Percentiles rank a stretch among this genome's conserved stretches.
phyloP scores from a whole-genome alignment of 2,113 vertebrate genomes.

The Colinus virginianus region DNA sequence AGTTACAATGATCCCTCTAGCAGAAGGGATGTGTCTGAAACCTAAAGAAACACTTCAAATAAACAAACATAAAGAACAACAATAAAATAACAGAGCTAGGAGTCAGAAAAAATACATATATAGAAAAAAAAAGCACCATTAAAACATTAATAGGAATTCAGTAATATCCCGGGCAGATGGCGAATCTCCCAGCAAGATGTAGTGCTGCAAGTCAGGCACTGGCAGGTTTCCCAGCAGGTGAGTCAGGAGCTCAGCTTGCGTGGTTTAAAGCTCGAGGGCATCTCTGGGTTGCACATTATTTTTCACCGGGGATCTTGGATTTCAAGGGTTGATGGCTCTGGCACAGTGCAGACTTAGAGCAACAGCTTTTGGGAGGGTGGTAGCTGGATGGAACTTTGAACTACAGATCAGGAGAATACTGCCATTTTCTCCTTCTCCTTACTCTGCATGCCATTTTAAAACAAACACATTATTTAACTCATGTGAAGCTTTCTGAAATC shows the following conservation, averaged over 20 bases:
- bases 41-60: not conserved
- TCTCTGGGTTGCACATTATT: not conserved
- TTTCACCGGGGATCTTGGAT: not conserved
- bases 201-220: not conserved
- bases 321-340: not conserved
- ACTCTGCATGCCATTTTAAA: not conserved
- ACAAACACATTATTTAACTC: not conserved
- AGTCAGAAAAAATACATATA: not conserved
- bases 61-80: not conserved
- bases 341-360: not conserved
- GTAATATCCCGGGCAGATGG: not conserved
- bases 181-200: not conserved
- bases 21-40: constrained; percentile 1
- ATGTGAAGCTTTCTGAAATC: not conserved
- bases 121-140: too few species aligned
- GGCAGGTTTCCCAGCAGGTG: constrained; percentile 20
- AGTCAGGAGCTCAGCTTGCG: not conserved
- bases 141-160: not conserved
- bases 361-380: not conserved
- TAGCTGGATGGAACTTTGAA: not conserved
- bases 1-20: not conserved
- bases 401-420: not conserved
- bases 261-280: not conserved
- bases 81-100: not conserved
- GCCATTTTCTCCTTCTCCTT: not conserved